Evolutionary conservation across 2,797 vertebrate genomes (phyloP).

Genomic region (Cygnus olor): DNA sequence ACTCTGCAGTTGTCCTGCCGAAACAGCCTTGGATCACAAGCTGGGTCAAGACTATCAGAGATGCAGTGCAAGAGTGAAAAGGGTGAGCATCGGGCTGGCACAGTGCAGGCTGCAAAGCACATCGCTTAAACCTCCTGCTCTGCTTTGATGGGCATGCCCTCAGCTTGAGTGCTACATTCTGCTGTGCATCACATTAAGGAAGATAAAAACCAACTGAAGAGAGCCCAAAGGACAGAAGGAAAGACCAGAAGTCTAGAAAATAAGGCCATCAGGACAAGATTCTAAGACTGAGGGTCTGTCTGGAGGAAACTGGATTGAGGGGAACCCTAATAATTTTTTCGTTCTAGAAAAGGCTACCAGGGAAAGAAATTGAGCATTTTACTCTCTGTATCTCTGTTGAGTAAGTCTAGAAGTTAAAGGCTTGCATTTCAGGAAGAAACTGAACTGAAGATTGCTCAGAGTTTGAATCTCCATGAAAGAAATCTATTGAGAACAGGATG

Average conservation of each 20-base stretch:
- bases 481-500: background rate
- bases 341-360: background rate
- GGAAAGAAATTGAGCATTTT: background rate
- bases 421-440: background rate
- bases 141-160: background rate
- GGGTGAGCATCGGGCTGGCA: background rate
- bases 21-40: background rate
- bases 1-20: background rate
- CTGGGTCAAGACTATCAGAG: accelerated
- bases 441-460: background rate
- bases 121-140: background rate
- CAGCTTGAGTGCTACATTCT: background rate
- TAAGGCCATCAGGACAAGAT: background rate
- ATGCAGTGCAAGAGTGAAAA: background rate
- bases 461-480: background rate
- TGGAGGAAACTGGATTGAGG: background rate
- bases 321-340: background rate
- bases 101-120: background rate
- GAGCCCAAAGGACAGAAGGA: background rate
- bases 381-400: background rate
- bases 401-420: background rate
- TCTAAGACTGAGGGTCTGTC: background rate
- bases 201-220: background rate
- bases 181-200: accelerated
- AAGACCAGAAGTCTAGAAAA: background rate